Conservation (phyloP, 2,888 invertebrate species). For the Brenthis hecate region DNA sequence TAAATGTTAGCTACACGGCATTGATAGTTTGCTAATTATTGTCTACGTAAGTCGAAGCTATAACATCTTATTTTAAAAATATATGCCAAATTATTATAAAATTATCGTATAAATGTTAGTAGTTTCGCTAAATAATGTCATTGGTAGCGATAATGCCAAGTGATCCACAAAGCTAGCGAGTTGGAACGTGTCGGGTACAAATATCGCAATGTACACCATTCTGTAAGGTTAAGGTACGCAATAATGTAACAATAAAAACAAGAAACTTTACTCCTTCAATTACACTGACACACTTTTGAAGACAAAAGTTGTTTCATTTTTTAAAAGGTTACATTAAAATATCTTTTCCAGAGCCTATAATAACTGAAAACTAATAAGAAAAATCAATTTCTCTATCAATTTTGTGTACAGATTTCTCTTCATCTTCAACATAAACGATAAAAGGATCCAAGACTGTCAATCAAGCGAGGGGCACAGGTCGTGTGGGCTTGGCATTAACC, state of each 20-base stretch:
- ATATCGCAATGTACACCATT: conserved; percentile 37
- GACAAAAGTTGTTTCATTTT: background rate
- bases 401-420: background rate
- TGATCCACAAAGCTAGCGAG: conserved; percentile 40
- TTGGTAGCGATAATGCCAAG: conserved; percentile 28
- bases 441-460: conserved; percentile 54
- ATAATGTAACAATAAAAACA: conserved; percentile 27
- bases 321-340: background rate
- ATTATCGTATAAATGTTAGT: conserved; percentile 19
- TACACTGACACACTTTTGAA: conserved; percentile 26
- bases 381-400: background rate
- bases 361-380: no score
- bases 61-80: background rate
- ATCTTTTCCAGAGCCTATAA: no score
- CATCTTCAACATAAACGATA: conserved; percentile 17
- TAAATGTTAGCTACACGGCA: no score
- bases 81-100: background rate
- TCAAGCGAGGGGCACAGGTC: conserved; percentile 61
- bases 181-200: conserved; percentile 40
- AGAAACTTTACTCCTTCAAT: conserved; percentile 29
- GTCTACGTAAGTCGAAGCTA: no score
- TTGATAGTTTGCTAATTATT: no score
- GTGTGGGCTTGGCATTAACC: conserved; percentile 78
- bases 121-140: conserved; percentile 24
- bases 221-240: conserved; percentile 37